These are phyloP conservation scores for Coturnix japonica DNA, from an alignment of 2,113 vertebrate species.

Conservation along the genomic window DNA sequence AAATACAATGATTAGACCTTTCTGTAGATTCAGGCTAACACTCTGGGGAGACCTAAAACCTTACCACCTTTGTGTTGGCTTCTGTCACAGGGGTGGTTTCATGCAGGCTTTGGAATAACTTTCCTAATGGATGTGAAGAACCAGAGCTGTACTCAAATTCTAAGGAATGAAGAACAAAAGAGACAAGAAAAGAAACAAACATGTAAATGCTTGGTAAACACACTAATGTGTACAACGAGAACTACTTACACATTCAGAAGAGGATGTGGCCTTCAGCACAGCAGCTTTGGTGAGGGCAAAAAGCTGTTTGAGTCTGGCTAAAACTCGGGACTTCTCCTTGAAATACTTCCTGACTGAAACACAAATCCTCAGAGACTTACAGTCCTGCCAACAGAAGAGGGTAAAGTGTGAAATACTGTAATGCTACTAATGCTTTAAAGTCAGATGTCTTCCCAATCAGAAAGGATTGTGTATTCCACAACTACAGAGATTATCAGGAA, in stretches of 20 bases:
- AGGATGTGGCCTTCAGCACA: background rate
- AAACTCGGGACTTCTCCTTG: background rate
- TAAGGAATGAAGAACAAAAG: background rate
- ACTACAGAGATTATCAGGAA: background rate
- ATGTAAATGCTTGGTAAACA: background rate
- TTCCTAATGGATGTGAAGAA: background rate
- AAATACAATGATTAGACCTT: background rate
- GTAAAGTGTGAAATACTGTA: background rate
- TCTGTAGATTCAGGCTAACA: background rate
- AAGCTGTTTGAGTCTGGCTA: background rate
- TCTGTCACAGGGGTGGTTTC: background rate
- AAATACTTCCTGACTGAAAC: background rate
- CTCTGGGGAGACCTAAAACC: fast-evolving
- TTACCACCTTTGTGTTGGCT: background rate
- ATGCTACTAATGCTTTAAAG: background rate
- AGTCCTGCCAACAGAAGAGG: background rate
- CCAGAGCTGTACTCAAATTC: background rate
- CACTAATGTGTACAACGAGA: background rate
- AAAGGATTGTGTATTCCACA: background rate
- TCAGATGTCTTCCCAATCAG: background rate
- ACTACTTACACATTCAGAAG: background rate
- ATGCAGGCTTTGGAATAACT: background rate
- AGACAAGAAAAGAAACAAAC: background rate
- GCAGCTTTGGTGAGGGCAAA: background rate
- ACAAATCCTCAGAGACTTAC: background rate